phyloP scores from a whole-genome alignment of 1,140 invertebrate genomes.

The Dinothrombium tinctorium region DNA sequence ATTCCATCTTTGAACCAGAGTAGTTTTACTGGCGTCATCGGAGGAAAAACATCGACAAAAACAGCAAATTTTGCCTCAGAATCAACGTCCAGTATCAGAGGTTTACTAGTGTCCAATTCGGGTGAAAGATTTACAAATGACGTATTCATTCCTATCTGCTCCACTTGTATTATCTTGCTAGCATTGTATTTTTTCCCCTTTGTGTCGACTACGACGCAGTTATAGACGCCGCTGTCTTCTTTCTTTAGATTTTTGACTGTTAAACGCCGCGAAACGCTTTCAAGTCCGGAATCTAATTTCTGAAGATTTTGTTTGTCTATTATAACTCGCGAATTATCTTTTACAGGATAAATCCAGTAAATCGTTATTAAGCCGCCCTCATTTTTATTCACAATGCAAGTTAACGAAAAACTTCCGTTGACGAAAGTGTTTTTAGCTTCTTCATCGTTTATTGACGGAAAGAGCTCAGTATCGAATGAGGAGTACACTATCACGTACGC shows the following conservation, averaged over 20 bases:
- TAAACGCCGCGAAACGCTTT: slow-evolving; percentile 12
- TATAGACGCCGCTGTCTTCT: slow-evolving; percentile 13
- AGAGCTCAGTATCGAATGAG: slow-evolving; percentile 5
- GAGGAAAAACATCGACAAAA: slow-evolving; percentile 8
- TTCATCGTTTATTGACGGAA: slow-evolving; percentile 10
- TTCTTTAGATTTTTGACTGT: slow-evolving; percentile 11
- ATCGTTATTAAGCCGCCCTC: slow-evolving; percentile 13
- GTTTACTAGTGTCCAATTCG: slow-evolving; percentile 9
- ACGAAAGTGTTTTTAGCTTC: slow-evolving; percentile 10
- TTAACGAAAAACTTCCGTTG: slow-evolving; percentile 14
- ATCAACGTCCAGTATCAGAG: slow-evolving; percentile 5
- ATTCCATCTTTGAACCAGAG: slow-evolving; percentile 12
- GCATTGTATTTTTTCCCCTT: slow-evolving; percentile 9
- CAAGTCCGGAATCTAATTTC: slow-evolving; percentile 3
- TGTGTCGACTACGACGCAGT: slow-evolving; percentile 14
- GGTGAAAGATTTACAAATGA: slow-evolving; percentile 14
- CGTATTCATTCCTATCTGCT: slow-evolving; percentile 9
- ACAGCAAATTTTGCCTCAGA: slow-evolving; percentile 12
- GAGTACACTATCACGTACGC: slow-evolving; percentile 5
- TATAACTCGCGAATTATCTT: background rate
- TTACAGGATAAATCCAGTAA: slow-evolving; percentile 14
- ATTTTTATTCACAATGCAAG: slow-evolving; percentile 14
- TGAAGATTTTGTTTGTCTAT: slow-evolving; percentile 4
- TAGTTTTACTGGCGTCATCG: slow-evolving; percentile 7
- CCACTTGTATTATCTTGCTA: slow-evolving; percentile 10